These are phyloP conservation scores for Rutpela maculata DNA, from an alignment of 2,888 invertebrate genomes.

Conservation along the genomic window DNA sequence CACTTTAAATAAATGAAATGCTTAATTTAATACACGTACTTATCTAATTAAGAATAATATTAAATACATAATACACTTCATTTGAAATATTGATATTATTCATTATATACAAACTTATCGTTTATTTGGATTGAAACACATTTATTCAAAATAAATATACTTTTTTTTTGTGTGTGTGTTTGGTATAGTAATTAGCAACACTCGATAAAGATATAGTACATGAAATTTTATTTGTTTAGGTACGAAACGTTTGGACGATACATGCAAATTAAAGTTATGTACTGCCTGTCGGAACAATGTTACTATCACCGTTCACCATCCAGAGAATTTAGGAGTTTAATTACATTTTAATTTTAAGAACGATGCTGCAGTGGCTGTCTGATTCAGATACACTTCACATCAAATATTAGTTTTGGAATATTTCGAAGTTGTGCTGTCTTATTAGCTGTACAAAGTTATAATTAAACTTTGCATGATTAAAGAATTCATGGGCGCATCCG, in stretches of 20 bases:
- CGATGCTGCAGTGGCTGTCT: constrained; percentile 31
- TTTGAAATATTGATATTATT: no score
- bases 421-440: constrained; percentile 32
- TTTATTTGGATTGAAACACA: no score
- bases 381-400: constrained; percentile 32
- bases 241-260: constrained; percentile 13
- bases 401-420: constrained; percentile 34
- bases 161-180: no score
- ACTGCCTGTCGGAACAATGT: constrained; percentile 21
- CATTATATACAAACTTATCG: no score
- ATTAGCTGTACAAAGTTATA: constrained; percentile 2
- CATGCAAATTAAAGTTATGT: constrained; percentile 18
- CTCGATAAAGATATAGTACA: no score
- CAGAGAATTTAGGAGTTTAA: constrained; percentile 27
- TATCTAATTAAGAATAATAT: no score
- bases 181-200: no score
- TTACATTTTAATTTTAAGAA: constrained; percentile 30
- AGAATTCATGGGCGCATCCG: background rate
- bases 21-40: no score
- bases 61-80: no score
- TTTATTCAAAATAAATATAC: no score
- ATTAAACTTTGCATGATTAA: constrained; percentile 15
- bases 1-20: no score
- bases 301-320: background rate
- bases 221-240: background rate